Base-by-base conservation (phyloP, 2,888 invertebrate genomes). In the Biston betularia region DNA sequence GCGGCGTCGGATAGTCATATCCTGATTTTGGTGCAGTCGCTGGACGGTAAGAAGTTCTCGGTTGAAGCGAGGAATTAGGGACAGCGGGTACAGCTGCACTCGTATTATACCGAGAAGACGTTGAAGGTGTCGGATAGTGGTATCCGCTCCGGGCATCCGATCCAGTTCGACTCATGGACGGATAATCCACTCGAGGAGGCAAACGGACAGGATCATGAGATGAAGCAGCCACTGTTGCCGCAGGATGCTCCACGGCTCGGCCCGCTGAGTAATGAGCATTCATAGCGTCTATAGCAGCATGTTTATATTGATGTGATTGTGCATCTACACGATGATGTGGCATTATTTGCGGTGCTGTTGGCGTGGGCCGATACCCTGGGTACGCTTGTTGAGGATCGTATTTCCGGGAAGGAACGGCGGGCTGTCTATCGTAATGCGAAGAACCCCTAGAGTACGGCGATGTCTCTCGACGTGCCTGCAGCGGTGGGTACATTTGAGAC, bases 351-450 rank as follows among this genome's bases (percentile, higher is more conserved):
- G 86, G 73, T 40, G 85, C 73, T 11, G 83, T 66, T 45, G 84
- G 79, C 44, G 85, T 76, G 71, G 89, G 89, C 79, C 92, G 87
- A 69, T 92, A 93, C 6, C 91, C 93, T 7, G 92, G 88, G 77
- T 92, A 93, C 14, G 90, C 86, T 76, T 92, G 92, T 74, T 94
- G 92, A 42, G 83, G 87, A 78, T 93, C 93, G 77, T 92, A 91
- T 72, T 93, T 93, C 67, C 92, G 84, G 65, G 87, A 84, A 24
- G 90, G 85, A 38, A 88, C 80, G 11, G 85, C 67, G 15, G 87
- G 79, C 74, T 89, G 89, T 56, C 92, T 84, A 53, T 93, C 93
- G 75, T 89, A 92, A 75, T 89, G 90, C 40, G 86, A 70, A n/a
- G 84, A 64, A 6, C 82, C 70, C 10, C 90, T 82, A 46, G 83